Conservation (phyloP, 2,888 invertebrate genomes). For the Lithophane semibrunnea region DNA sequence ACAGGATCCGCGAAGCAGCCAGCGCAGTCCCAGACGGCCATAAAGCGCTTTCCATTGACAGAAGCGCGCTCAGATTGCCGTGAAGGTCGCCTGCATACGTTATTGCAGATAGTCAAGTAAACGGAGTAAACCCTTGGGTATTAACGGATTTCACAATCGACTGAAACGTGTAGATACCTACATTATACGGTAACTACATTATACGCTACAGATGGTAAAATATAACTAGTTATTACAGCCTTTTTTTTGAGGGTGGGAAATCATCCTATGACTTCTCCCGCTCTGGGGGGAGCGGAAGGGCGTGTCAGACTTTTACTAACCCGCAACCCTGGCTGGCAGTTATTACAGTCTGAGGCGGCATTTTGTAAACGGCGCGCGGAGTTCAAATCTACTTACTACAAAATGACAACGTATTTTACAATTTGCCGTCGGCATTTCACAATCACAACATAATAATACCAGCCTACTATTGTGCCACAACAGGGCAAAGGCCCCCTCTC, state of each 20-base stretch:
- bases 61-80: slow-evolving; percentile 93
- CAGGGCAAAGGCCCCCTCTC: too few species aligned
- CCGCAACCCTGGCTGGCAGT: too few species aligned
- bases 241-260: too few species aligned
- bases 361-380: not conserved
- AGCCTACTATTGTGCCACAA: too few species aligned
- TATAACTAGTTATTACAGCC: not conserved
- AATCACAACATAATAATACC: too few species aligned
- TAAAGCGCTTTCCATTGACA: slow-evolving; percentile 92
- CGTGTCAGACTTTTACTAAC: too few species aligned
- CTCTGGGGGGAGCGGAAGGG: too few species aligned
- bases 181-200: not conserved
- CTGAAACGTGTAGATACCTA: not conserved
- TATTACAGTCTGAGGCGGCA: not conserved
- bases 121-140: not conserved
- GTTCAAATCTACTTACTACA: not conserved
- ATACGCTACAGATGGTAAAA: not conserved
- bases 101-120: not conserved
- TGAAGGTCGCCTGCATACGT: slow-evolving; percentile 92
- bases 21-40: slow-evolving; percentile 93
- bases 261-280: too few species aligned
- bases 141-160: not conserved
- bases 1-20: slow-evolving; percentile 92
- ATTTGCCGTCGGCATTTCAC: too few species aligned
- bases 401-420: not conserved